Percentiles rank a stretch among this genome's conserved stretches.
These are phyloP conservation scores for Halcyon malimbica DNA, from an alignment of 2,113 vertebrate genomes.

Conservation along the genomic window DNA sequence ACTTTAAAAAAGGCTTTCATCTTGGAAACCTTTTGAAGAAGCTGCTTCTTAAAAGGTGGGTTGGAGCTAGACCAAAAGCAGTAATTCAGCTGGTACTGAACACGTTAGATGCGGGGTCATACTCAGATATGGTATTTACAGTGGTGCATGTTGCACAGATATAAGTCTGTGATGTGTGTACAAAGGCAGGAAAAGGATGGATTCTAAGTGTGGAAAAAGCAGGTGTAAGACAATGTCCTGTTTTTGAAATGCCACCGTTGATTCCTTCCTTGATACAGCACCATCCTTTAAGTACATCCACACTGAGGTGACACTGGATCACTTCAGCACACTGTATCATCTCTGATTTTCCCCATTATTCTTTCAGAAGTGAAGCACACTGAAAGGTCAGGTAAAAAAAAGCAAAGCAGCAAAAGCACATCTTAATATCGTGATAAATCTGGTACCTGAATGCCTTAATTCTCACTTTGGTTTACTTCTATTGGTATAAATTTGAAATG, in stretches of 20 bases:
- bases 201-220: not conserved
- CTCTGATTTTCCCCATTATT: not conserved
- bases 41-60: conserved; percentile 73
- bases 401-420: not conserved
- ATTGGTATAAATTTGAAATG: not conserved
- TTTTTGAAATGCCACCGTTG: not conserved
- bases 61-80: conserved; percentile 65
- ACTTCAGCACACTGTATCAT: not conserved
- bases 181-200: not conserved
- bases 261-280: not conserved
- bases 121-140: not conserved
- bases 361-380: not conserved
- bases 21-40: conserved; percentile 74
- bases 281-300: not conserved
- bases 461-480: not conserved
- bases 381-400: not conserved
- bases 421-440: not conserved
- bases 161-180: not conserved
- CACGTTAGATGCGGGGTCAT: not conserved
- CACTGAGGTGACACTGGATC: not conserved
- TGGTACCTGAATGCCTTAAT: not conserved
- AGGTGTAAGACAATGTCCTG: not conserved
- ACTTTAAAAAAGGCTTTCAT: conserved; percentile 73
- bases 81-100: not conserved
- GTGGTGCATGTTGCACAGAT: not conserved